Evolutionary conservation across 2,888 invertebrate species (phyloP).

Genomic region (Eupithecia subfuscata): DNA sequence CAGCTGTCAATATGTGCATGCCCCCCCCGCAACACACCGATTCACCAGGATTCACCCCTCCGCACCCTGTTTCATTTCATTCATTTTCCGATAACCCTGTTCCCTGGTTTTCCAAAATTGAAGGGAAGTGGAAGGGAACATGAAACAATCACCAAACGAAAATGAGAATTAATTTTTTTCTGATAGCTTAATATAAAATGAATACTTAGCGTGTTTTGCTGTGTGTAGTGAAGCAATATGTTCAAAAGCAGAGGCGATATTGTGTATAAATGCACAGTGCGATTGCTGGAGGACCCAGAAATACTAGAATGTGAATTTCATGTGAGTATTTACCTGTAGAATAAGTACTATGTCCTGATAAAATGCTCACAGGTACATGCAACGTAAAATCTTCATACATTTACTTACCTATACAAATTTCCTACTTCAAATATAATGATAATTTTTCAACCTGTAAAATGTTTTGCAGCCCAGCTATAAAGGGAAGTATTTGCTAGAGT

Average conservation of each 20-base stretch:
- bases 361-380: background rate
- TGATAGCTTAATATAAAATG: background rate
- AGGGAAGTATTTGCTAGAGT: slow-evolving; percentile 94
- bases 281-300: slow-evolving; percentile 95
- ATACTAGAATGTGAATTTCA: slow-evolving; percentile 97
- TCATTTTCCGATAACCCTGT: slow-evolving; percentile 29
- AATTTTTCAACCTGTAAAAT: slow-evolving; percentile 2
- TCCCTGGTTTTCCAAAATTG: slow-evolving; percentile 47
- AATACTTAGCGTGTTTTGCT: background rate
- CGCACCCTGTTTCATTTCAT: slow-evolving; percentile 27
- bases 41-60: slow-evolving; percentile 27
- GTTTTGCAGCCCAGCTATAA: slow-evolving; percentile 91
- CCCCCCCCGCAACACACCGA: background rate
- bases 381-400: background rate
- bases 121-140: slow-evolving; percentile 51
- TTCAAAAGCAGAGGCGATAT: slow-evolving; percentile 90
- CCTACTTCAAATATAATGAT: background rate
- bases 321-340: slow-evolving; percentile 60
- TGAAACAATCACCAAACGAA: slow-evolving; percentile 58
- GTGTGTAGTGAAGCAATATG: slow-evolving; percentile 65
- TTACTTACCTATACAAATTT: background rate
- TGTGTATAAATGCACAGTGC: slow-evolving; percentile 94
- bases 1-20: background rate
- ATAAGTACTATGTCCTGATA: background rate
- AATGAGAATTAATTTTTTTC: slow-evolving; percentile 49